Base-by-base conservation (phyloP, 64 coral and sea anemone species). In the Pocillopora damicornis region DNA sequence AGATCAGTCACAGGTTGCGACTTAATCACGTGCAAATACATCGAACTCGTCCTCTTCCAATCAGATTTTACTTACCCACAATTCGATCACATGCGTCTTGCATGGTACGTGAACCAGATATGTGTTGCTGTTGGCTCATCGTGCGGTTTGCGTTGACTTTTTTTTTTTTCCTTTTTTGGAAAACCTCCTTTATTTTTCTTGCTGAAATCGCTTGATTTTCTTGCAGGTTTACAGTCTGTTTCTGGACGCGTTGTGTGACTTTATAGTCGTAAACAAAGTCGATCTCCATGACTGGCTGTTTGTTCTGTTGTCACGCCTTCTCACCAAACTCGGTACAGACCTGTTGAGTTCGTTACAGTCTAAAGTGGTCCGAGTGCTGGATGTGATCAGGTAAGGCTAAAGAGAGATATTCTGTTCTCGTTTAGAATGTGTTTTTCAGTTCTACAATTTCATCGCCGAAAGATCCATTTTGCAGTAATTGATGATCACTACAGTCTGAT, bases 261-360 rank as follows among this genome's bases (percentile, higher is more conserved):
- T 98, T 58, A 98, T 98, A 60, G 95, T 98, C 9, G 90, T 98
- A 9, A 92, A 98, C 80, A 98, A 98, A 69, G 89, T 98, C 73
- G 95, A 98, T 69, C 75, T 98, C 37, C 88, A 94, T 15, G 95
- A 98, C 61, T 98, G 95, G 95, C 79, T 98, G 60, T 98, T 98
- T 45, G 92, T 98, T 59, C 89, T 98, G 26, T 79, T 98, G 26
- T 98, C 95, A 63, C 83, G 95, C 35, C 95, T 94, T n/a, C 95
- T 98, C 15, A 89, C 89, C 63, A 98, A 98, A 84, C 95, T 98
- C 22, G 92, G 95, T 37, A 98, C 95, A 69, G 95, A 98, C 35
- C 84, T 98, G 42, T 86, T 94, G 35, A 91, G 83, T 82, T 98
- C 95, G 3, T 76, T 98, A 30, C 95, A 98, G 79, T 98, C 95